Evolutionary conservation across 2,797 vertebrate genomes (phyloP).

Genomic region (Argyrosomus regius): DNA sequence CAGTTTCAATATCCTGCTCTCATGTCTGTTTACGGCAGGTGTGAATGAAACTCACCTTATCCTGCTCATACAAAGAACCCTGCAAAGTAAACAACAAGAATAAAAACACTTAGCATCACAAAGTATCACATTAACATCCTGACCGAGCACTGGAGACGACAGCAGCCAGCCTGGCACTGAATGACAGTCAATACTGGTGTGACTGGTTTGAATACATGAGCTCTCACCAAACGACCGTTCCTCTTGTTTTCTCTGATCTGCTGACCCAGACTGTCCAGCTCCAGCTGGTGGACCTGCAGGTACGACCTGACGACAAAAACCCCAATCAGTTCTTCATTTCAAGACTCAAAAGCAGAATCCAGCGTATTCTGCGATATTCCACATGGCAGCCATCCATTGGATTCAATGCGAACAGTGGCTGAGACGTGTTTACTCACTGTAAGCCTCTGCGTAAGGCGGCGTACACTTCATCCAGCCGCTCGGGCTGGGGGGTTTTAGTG

Average conservation of each 20-base stretch:
- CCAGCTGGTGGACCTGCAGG: slow-evolving; percentile 94
- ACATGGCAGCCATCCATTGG: slow-evolving; percentile 25
- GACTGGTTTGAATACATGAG: slow-evolving; percentile 53
- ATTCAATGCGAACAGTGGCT: slow-evolving; percentile 32
- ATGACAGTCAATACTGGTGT: slow-evolving; percentile 36
- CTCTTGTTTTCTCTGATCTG: slow-evolving; percentile 95
- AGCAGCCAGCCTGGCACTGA: slow-evolving; percentile 12
- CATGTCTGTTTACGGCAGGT: neutral
- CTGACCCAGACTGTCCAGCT: slow-evolving; percentile 91
- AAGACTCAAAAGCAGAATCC: slow-evolving; percentile 29
- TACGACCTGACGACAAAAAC: slow-evolving; percentile 86
- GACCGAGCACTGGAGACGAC: neutral
- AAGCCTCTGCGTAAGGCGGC: slow-evolving; percentile 92
- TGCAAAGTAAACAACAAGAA: slow-evolving; percentile 47
- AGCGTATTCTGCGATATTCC: slow-evolving; percentile 17
- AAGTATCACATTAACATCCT: slow-evolving; percentile 30
- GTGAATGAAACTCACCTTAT: slow-evolving; percentile 77
- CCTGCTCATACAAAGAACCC: slow-evolving; percentile 79
- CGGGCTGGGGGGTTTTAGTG: slow-evolving; percentile 93
- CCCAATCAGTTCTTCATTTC: slow-evolving; percentile 17
- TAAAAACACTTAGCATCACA: slow-evolving; percentile 58
- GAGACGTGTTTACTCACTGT: slow-evolving; percentile 87
- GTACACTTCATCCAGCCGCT: slow-evolving; percentile 93
- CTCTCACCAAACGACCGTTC: slow-evolving; percentile 93
- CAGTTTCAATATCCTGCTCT: neutral